These are phyloP conservation scores for Tonatia bakeri DNA, from an alignment of 2,113 vertebrate species.

Conservation along the genomic window DNA sequence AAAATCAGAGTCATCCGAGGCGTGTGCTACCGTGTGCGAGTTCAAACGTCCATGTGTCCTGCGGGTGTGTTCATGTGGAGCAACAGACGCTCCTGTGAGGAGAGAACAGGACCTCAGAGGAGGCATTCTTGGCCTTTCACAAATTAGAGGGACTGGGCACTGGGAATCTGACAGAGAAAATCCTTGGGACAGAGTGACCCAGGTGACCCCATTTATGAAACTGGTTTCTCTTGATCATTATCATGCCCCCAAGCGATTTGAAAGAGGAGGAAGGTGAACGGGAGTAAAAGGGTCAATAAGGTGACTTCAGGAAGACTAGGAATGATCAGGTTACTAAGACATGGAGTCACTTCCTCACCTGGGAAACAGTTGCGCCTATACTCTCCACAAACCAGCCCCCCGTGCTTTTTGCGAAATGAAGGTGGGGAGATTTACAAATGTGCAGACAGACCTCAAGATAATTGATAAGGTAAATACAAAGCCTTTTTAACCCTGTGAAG, in stretches of 20 bases:
- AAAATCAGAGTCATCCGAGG: background rate
- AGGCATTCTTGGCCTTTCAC: background rate
- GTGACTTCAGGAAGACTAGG: background rate
- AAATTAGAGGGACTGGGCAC: background rate
- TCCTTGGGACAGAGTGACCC: background rate
- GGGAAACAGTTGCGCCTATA: background rate
- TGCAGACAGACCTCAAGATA: background rate
- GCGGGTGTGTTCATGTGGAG: background rate
- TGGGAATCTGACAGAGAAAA: background rate
- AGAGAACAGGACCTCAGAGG: background rate
- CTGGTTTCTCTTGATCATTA: background rate
- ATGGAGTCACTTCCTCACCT: background rate
- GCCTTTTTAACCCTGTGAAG: background rate
- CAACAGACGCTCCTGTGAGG: background rate
- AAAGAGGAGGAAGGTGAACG: background rate
- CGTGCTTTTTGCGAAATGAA: background rate
- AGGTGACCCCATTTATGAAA: background rate
- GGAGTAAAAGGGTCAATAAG: background rate
- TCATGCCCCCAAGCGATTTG: background rate
- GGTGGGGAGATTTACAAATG: background rate
- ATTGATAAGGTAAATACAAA: background rate
- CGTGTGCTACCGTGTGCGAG: fast-evolving
- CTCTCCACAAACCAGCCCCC: background rate
- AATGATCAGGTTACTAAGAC: background rate
- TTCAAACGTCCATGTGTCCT: background rate